These are phyloP conservation scores for Epizoanthus illoricatus DNA, from an alignment of 92 coral and sea anemone genomes.

Conservation along the genomic window DNA sequence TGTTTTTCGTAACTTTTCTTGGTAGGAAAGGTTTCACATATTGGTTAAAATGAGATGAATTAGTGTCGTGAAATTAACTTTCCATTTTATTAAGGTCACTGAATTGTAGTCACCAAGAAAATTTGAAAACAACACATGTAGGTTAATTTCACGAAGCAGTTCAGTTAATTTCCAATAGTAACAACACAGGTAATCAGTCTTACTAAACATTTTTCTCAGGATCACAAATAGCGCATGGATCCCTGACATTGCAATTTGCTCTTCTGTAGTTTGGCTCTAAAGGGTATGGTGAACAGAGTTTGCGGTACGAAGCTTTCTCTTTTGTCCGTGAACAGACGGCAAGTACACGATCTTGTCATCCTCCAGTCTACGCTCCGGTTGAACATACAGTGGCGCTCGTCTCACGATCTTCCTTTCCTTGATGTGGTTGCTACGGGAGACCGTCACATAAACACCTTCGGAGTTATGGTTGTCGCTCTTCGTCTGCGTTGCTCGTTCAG, in stretches of 20 bases:
- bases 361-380: slow-evolving; percentile 19
- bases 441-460: slow-evolving; percentile 35
- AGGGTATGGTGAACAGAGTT: slow-evolving; percentile 15
- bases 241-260: background rate
- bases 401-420: slow-evolving; percentile 23
- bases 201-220: background rate
- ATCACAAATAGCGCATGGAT: background rate
- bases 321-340: background rate
- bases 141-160: background rate
- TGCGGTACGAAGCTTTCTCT: background rate
- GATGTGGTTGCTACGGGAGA: slow-evolving; percentile 33
- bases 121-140: too few species aligned
- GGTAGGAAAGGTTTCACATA: too few species aligned
- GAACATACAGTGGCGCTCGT: background rate
- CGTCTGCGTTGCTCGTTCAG: slow-evolving; percentile 37
- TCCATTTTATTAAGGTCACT: too few species aligned
- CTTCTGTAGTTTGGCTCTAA: background rate
- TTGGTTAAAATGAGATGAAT: too few species aligned
- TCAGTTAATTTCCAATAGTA: too few species aligned
- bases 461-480: slow-evolving; percentile 12
- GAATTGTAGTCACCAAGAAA: too few species aligned
- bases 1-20: too few species aligned
- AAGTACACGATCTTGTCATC: slow-evolving; percentile 20
- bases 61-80: too few species aligned
- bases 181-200: too few species aligned